phyloP scores from a whole-genome alignment of 2,888 invertebrate genomes.

The Litoditis marina region DNA sequence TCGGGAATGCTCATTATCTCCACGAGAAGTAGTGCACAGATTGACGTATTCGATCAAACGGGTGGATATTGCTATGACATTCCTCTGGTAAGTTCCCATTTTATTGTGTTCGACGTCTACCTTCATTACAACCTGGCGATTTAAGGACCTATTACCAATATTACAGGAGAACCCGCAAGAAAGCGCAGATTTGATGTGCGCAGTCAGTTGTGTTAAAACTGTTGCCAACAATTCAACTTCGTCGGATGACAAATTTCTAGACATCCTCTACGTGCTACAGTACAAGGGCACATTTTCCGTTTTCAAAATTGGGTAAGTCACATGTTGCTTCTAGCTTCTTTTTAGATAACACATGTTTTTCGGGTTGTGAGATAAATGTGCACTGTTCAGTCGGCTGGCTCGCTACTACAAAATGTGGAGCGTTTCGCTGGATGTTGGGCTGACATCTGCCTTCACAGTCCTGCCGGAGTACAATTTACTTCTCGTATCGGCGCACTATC shows the following conservation, averaged over 20 bases:
- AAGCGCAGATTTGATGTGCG: conserved; percentile 28
- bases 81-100: conserved; percentile 22
- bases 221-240: conserved; percentile 17
- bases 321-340: not conserved
- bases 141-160: not conserved
- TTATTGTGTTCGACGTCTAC: not conserved
- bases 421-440: conserved; percentile 28
- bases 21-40: conserved; percentile 39
- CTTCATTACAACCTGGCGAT: not conserved
- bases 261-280: conserved; percentile 38
- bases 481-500: conserved; percentile 30
- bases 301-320: conserved; percentile 42
- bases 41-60: conserved; percentile 45
- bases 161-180: conserved; percentile 21
- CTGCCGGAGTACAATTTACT: conserved; percentile 29
- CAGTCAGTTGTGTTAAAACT: conserved; percentile 35
- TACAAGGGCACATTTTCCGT: conserved; percentile 42
- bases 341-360: not conserved
- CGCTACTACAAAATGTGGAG: conserved; percentile 32
- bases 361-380: not conserved
- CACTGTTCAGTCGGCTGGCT: conserved; percentile 23
- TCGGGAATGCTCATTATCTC: conserved; percentile 34
- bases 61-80: conserved; percentile 46
- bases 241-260: conserved; percentile 27
- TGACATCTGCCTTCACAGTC: conserved; percentile 24